Evolutionary conservation across 2,113 vertebrate species (phyloP).

Genomic region (Rhipidura dahli): DNA sequence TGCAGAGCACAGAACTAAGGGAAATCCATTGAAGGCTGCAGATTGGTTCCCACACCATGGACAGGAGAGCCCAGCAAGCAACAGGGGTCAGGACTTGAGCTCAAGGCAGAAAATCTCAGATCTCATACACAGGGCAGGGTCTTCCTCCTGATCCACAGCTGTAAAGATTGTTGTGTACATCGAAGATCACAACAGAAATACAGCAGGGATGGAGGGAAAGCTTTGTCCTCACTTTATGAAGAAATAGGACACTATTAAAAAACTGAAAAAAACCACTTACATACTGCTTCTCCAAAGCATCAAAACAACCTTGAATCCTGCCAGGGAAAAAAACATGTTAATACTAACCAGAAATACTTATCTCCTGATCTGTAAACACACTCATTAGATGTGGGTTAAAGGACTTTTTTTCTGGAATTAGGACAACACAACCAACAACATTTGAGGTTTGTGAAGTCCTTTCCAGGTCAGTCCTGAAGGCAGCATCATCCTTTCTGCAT

Average conservation of each 20-base stretch:
- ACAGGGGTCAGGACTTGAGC: neutral
- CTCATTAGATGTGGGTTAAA: neutral
- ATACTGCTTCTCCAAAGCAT: slow-evolving; percentile 78
- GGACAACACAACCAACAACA: neutral
- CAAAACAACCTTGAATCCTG: slow-evolving; percentile 80
- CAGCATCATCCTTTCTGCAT: neutral
- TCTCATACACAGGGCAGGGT: neutral
- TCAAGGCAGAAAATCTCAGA: neutral
- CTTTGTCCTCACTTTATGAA: neutral
- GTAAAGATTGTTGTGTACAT: neutral
- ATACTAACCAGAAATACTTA: slow-evolving; percentile 12
- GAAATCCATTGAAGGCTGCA: neutral
- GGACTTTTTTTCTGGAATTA: neutral
- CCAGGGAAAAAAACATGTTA: slow-evolving; percentile 44
- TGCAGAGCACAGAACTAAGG: neutral
- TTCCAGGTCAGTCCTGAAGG: neutral
- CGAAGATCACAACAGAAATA: neutral
- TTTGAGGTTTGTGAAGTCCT: neutral
- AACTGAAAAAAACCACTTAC: slow-evolving; percentile 58
- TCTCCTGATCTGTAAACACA: slow-evolving; percentile 27
- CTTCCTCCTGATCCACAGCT: neutral
- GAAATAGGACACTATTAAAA: neutral
- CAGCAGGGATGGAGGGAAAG: neutral
- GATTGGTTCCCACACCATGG: neutral
- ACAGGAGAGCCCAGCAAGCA: neutral